Evolutionary conservation across 2,797 vertebrate species (phyloP).

Genomic region (Pteropus rufus): DNA sequence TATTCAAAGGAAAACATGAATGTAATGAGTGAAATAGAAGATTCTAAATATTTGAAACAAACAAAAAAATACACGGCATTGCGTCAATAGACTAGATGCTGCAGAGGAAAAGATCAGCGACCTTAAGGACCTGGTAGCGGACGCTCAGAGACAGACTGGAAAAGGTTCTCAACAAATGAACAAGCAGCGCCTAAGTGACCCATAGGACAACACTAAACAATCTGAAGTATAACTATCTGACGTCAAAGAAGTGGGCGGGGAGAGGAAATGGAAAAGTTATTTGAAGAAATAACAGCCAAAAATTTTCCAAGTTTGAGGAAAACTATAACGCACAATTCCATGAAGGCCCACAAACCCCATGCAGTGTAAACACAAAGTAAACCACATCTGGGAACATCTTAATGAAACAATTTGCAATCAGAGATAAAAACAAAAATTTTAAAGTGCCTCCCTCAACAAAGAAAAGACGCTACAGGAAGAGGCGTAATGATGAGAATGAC

Average conservation of each 20-base stretch:
- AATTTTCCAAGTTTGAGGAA: too few species aligned
- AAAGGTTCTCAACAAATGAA: neutral
- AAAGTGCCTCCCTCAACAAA: neutral
- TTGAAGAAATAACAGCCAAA: neutral
- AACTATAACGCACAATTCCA: neutral
- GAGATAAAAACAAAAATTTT: neutral
- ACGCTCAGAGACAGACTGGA: neutral
- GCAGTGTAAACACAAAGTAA: neutral
- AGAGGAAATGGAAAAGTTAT: neutral
- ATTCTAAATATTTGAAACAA: neutral
- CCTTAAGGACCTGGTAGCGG: too few species aligned
- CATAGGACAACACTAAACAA: neutral
- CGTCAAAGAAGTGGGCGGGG: neutral
- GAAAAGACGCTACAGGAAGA: neutral
- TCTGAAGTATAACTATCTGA: neutral
- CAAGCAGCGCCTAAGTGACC: neutral
- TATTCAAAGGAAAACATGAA: too few species aligned
- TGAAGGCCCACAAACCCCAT: neutral
- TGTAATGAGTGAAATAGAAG: neutral
- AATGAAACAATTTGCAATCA: neutral
- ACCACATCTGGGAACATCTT: neutral
- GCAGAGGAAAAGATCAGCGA: too few species aligned
- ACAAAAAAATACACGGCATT: neutral
- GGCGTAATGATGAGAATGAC: too few species aligned
- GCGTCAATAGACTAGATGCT: neutral